Base-by-base conservation (phyloP, 2,888 invertebrate species). In the Drosophila picticornis region DNA sequence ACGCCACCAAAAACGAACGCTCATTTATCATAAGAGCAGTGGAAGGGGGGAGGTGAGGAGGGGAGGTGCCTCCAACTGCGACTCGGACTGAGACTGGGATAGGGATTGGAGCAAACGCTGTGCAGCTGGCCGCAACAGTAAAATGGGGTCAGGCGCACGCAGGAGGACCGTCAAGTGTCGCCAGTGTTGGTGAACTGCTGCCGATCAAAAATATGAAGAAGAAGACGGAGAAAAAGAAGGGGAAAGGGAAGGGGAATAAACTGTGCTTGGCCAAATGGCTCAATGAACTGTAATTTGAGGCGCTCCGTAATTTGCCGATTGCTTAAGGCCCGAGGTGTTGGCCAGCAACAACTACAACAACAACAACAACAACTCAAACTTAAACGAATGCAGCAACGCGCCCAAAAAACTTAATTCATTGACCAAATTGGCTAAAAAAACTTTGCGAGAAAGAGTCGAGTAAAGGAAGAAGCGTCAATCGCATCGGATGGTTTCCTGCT, bases 261-360 rank as follows among this genome's bases (percentile, higher is more conserved):
- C 83, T 80, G 72, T 50, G 68, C 56, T 80, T 68, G 51, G 53
- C 58, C 83, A 85, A 89, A 86, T 88, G 87, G 87, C 85, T 89
- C 87, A 85, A 85, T 85, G 89, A 89, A 89, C 85, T 83, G 86
- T 87, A 87, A 87, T 87, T 89, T 89, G 88, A 87, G 83, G 83
- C 69, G 74, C 64, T 78, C 65, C 64, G 73, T 68, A 88, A 86
- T 87, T 84, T 81, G 77, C 58, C 71, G 74, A 72, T n/a, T 62
- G 62, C 66, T 70, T 43, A 62, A 67, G 72, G 72, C 82, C 70
- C 66, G 63, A 87, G 83, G 88, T 76, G 83, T 82, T 79, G 72
- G 76, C 68, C 65, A 80, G 32, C 59, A 75, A 67, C 43, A 43
- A 57, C 22, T 36, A n/a, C 19, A 57, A 34, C 5, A 34, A 34